Percentiles rank a stretch among this genome's conserved stretches.
Evolutionary conservation across 2,113 vertebrate species (phyloP).

Genomic region (Oryzias javanicus): DNA sequence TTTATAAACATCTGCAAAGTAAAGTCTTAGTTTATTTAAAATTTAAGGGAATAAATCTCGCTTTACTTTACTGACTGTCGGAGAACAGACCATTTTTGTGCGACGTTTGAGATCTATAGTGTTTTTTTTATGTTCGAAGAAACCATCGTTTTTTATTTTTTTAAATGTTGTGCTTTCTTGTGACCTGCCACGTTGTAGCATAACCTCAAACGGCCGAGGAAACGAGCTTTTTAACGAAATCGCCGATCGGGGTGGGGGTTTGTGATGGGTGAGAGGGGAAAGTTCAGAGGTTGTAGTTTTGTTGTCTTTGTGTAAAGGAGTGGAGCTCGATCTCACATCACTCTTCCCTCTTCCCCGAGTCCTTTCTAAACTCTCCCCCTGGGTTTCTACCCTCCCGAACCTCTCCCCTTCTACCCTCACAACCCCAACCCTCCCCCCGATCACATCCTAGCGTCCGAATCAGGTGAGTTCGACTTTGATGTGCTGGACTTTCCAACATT

Average conservation of each 20-base stretch:
- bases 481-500: not conserved
- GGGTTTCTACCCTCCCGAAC: constrained; percentile 82
- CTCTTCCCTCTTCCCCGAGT: constrained; percentile 83
- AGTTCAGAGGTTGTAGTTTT: constrained; percentile 72
- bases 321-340: constrained; percentile 79
- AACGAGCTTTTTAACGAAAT: not conserved
- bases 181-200: not conserved
- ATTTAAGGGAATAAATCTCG: no score
- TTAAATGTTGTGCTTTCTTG: constrained; percentile 1
- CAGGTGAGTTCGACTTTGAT: constrained; percentile 62
- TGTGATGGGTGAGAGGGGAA: constrained; percentile 60
- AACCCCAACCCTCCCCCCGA: constrained; percentile 79
- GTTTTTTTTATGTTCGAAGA: constrained; percentile 2
- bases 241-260: not conserved
- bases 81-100: no score
- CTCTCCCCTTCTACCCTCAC: constrained; percentile 82
- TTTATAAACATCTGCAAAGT: no score
- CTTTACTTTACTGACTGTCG: no score
- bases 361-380: constrained; percentile 81
- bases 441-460: constrained; percentile 47
- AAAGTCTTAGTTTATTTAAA: no score
- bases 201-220: not conserved
- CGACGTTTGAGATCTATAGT: not conserved
- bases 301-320: constrained; percentile 82
- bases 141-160: not conserved